phyloP scores from a whole-genome alignment of 1,140 invertebrate genomes.

The Euborellia annulipes region DNA sequence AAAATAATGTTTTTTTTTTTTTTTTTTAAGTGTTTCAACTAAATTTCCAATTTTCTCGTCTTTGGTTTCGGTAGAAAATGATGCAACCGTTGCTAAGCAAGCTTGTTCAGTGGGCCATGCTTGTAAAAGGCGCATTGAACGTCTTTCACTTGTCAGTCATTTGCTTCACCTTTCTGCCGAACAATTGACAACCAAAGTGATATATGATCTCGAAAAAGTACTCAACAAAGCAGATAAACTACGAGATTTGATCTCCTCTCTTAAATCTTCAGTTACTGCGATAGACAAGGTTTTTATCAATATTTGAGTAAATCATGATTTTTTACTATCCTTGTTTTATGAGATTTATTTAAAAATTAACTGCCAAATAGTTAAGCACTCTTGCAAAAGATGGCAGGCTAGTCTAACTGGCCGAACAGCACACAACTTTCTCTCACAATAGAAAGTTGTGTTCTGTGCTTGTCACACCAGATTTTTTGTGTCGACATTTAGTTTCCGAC shows the following conservation, averaged over 20 bases:
- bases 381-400: too few relatives aligned
- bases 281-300: too few relatives aligned
- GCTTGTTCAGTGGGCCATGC: conserved; percentile 76
- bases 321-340: background rate
- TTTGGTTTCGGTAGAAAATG: conserved; percentile 69
- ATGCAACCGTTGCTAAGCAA: conserved; percentile 75
- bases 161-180: conserved; percentile 48
- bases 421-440: too few relatives aligned
- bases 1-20: conserved; percentile 13
- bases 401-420: too few relatives aligned
- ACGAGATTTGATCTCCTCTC: conserved; percentile 19
- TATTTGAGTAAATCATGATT: too few relatives aligned
- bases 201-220: conserved; percentile 33
- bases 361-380: too few relatives aligned
- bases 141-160: conserved; percentile 40
- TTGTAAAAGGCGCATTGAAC: conserved; percentile 63
- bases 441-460: too few relatives aligned
- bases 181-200: conserved; percentile 42
- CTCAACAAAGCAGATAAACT: conserved; percentile 31
- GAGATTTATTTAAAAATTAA: too few relatives aligned
- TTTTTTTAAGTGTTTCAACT: conserved; percentile 23
- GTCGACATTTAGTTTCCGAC: too few relatives aligned
- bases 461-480: too few relatives aligned
- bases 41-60: conserved; percentile 73
- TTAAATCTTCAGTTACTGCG: too few relatives aligned